phyloP scores from a whole-genome alignment of 2,113 vertebrate genomes.

The Aspidoscelis tigris region DNA sequence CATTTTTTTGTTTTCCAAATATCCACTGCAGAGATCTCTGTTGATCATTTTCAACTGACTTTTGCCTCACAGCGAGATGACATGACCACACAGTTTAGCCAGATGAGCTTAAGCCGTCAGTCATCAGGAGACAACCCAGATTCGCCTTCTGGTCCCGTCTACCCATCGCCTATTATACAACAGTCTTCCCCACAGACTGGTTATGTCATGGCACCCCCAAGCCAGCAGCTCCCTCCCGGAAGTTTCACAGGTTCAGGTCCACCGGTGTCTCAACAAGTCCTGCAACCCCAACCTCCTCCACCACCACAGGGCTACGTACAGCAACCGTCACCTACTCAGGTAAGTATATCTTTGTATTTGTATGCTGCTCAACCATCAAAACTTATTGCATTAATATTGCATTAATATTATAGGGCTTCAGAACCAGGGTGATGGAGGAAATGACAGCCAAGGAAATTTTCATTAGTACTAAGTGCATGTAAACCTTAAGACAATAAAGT shows the following conservation, averaged over 20 bases:
- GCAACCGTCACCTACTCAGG: conserved; percentile 85
- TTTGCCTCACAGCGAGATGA: conserved; percentile 83
- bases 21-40: not conserved
- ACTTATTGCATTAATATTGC: too few relatives aligned
- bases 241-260: conserved; percentile 77
- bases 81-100: conserved; percentile 84
- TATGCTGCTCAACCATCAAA: not conserved
- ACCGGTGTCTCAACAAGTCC: conserved; percentile 78
- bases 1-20: conserved; percentile 10
- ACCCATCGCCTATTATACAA: conserved; percentile 74
- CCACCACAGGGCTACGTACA: conserved; percentile 79
- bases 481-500: not conserved
- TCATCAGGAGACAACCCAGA: conserved; percentile 84
- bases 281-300: conserved; percentile 67
- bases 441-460: not conserved
- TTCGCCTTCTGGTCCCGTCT: conserved; percentile 77
- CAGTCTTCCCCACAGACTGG: conserved; percentile 80
- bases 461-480: not conserved
- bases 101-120: conserved; percentile 88
- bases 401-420: not conserved
- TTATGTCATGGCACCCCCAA: conserved; percentile 77
- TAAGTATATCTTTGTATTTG: conserved; percentile 49
- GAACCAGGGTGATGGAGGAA: not conserved
- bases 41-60: conserved; percentile 16
- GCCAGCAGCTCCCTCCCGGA: conserved; percentile 77